Conservation (phyloP, 2,113 vertebrate species). For the Taxidea taxus region DNA sequence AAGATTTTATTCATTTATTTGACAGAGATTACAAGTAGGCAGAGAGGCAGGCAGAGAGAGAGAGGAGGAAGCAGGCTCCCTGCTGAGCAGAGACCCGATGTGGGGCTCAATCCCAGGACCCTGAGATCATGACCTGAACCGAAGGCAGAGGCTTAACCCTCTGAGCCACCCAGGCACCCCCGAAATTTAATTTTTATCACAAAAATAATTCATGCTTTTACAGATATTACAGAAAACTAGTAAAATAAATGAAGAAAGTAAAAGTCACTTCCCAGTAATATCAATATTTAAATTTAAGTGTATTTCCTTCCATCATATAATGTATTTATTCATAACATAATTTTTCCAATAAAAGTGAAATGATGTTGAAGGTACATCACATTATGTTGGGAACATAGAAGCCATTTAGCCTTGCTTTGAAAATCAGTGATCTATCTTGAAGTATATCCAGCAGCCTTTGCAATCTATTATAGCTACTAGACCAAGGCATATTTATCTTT, state of each 20-base stretch:
- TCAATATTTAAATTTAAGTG: not conserved
- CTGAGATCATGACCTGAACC: too few relatives aligned
- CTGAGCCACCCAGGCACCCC: too few relatives aligned
- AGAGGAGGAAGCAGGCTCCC: too few relatives aligned
- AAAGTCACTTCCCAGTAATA: not conserved
- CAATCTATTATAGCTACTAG: not conserved
- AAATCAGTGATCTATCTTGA: conserved; percentile 14
- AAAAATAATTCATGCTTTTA: not conserved
- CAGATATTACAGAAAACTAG: not conserved
- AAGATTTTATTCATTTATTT: too few relatives aligned
- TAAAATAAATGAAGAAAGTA: not conserved
- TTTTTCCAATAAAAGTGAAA: not conserved
- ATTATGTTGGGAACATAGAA: not conserved
- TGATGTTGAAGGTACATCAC: not conserved
- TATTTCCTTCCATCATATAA: not conserved
- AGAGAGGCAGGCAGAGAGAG: too few relatives aligned
- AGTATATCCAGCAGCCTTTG: not conserved
- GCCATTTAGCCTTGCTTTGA: not conserved
- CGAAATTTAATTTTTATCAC: not conserved
- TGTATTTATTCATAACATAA: not conserved
- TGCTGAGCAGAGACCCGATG: too few relatives aligned
- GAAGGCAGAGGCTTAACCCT: too few relatives aligned
- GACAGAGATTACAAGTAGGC: too few relatives aligned
- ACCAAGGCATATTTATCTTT: conserved; percentile 4
- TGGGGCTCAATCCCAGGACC: too few relatives aligned